Percentiles rank a stretch among this genome's conserved stretches.
Evolutionary conservation across 2,888 invertebrate species (phyloP).

Genomic region (Trachelus troglodyta): DNA sequence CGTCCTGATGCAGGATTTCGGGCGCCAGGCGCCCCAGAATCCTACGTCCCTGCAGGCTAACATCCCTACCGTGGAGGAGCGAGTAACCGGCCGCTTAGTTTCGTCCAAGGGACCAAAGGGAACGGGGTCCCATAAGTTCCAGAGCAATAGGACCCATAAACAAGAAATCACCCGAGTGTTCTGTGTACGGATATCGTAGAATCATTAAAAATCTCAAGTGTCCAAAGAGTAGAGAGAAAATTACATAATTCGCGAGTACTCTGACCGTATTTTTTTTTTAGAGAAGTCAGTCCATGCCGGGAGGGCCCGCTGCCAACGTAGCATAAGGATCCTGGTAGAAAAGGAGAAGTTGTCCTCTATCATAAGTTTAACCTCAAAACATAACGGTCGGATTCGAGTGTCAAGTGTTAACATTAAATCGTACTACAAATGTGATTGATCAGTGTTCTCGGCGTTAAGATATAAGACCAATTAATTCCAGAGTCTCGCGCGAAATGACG

Average conservation of each 20-base stretch:
- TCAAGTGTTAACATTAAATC: not conserved
- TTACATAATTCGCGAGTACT: conserved; percentile 38
- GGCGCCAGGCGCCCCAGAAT: not conserved
- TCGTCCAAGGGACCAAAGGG: conserved; percentile 53
- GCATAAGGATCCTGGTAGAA: not conserved
- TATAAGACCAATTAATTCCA: not conserved
- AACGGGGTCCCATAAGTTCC: conserved; percentile 40
- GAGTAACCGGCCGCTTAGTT: conserved; percentile 51
- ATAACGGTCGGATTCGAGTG: not conserved
- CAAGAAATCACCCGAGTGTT: not conserved
- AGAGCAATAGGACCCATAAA: not conserved
- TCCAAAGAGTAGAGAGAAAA: conserved; percentile 10
- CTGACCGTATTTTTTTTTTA: conserved; percentile 9
- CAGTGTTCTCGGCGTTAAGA: not conserved
- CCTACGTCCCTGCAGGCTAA: conserved; percentile 48
- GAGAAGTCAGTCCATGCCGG: conserved; percentile 14
- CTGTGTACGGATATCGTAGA: not conserved
- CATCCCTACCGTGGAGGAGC: conserved; percentile 52
- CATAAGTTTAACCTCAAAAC: not conserved
- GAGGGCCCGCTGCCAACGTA: conserved; percentile 28
- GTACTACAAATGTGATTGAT: not conserved
- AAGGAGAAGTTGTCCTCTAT: not conserved
- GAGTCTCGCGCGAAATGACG: conserved; percentile 12
- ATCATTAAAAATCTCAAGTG: not conserved
- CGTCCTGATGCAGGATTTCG: not conserved